Conservation (phyloP, 2,113 vertebrate species). For the Cepphus grylle region DNA sequence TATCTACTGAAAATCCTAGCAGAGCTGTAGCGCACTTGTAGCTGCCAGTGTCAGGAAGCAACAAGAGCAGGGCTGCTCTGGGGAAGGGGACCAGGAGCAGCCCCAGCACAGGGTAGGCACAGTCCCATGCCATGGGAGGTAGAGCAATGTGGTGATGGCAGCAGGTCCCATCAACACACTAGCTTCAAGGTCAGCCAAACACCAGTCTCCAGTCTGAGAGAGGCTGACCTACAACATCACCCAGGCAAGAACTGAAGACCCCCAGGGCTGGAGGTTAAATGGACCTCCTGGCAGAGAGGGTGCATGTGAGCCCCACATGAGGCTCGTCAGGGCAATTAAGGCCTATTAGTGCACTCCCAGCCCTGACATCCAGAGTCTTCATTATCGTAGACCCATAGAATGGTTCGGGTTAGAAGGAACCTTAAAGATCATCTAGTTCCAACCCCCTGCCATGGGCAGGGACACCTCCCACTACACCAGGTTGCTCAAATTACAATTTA, state of each 20-base stretch:
- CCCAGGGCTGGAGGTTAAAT: rapidly evolving
- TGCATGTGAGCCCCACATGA: not conserved
- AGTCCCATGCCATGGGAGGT: rapidly evolving
- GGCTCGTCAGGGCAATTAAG: not conserved
- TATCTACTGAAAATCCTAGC: not conserved
- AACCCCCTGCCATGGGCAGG: too few species aligned
- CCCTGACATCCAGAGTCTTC: not conserved
- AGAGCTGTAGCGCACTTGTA: not conserved
- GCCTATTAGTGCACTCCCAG: not conserved
- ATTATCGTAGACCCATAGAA: not conserved
- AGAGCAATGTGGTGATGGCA: not conserved
- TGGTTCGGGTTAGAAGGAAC: too few species aligned
- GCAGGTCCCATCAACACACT: rapidly evolving
- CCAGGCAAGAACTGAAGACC: rapidly evolving
- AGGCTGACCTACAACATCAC: not conserved
- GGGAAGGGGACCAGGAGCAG: not conserved
- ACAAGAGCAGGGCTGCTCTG: not conserved
- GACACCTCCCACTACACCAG: too few species aligned
- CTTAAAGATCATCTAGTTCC: too few species aligned
- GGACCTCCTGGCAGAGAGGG: not conserved
- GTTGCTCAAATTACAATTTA: not conserved
- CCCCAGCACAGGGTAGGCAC: not conserved
- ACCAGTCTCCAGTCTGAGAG: not conserved
- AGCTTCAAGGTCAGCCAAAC: not conserved
- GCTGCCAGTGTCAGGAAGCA: not conserved